Evolutionary conservation across 1,140 invertebrate genomes (phyloP).

Genomic region (Drosophila carrolli): DNA sequence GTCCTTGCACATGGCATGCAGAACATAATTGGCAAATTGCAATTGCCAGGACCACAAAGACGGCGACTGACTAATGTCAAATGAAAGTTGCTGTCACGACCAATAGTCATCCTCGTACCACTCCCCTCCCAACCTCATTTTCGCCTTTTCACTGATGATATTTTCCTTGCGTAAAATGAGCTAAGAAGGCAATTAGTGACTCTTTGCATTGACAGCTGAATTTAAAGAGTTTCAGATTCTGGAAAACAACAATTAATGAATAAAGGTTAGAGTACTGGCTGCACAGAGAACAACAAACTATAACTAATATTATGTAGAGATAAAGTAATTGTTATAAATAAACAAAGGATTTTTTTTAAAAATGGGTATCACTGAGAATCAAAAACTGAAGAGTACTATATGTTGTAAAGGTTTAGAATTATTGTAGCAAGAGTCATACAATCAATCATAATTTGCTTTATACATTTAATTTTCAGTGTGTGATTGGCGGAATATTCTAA

Average conservation of each 20-base stretch:
- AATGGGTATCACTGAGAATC: no score
- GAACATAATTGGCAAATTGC: conserved; percentile 49
- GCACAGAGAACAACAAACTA: neutral
- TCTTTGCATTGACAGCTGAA: neutral
- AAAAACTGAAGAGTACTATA: no score
- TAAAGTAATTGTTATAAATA: no score
- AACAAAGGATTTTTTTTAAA: no score
- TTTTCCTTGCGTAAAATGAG: conserved; percentile 12
- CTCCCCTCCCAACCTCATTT: neutral
- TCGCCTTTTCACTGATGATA: neutral
- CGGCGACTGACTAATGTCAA: conserved; percentile 34
- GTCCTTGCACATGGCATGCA: conserved; percentile 45
- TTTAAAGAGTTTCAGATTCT: conserved; percentile 8
- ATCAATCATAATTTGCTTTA: no score
- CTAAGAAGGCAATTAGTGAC: conserved; percentile 30
- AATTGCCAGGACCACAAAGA: conserved; percentile 43
- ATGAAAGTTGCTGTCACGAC: conserved; percentile 39
- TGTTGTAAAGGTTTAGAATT: no score
- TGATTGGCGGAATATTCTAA: neutral
- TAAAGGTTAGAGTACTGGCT: neutral
- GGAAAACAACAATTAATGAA: neutral
- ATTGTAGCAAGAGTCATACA: no score
- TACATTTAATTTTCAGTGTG: no score
- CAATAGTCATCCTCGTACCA: neutral
- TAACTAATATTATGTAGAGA: no score